Conservation (phyloP, 2,113 vertebrate genomes). For the Notiomystis cincta region DNA sequence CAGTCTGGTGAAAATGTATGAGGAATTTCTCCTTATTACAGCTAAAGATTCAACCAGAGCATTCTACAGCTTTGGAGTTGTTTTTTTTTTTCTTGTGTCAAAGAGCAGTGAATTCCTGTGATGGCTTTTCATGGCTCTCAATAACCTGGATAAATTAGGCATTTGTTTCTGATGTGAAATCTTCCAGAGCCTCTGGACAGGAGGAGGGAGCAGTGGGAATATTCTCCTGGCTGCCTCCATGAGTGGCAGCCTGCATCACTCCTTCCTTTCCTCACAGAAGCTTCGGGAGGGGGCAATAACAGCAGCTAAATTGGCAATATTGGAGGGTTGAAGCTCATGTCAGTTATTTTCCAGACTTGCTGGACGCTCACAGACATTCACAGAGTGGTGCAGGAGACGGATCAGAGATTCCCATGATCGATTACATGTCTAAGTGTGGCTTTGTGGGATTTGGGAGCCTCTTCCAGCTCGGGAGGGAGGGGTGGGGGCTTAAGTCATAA, state of each 20-base stretch:
- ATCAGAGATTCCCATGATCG: background rate
- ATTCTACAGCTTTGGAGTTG: background rate
- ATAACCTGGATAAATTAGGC: background rate
- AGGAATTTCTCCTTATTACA: background rate
- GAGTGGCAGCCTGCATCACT: background rate
- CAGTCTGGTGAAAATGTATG: fast-evolving
- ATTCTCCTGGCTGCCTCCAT: background rate
- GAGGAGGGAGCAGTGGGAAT: background rate
- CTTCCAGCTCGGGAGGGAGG: background rate
- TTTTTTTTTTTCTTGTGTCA: background rate
- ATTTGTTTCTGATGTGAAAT: background rate
- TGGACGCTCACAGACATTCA: background rate
- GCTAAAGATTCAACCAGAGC: background rate
- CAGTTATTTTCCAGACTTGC: background rate
- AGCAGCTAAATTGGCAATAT: background rate
- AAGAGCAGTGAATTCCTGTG: background rate
- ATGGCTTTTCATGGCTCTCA: background rate
- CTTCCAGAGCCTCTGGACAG: background rate
- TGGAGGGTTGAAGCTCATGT: background rate
- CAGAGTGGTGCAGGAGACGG: background rate
- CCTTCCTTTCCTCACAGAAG: background rate
- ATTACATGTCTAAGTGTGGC: background rate
- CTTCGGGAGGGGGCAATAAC: background rate
- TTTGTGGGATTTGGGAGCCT: background rate
- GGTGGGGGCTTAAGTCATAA: background rate